Percentiles rank a stretch among this genome's conserved stretches.
Conservation (phyloP, 2,888 invertebrate species). For the Busseola fusca region DNA sequence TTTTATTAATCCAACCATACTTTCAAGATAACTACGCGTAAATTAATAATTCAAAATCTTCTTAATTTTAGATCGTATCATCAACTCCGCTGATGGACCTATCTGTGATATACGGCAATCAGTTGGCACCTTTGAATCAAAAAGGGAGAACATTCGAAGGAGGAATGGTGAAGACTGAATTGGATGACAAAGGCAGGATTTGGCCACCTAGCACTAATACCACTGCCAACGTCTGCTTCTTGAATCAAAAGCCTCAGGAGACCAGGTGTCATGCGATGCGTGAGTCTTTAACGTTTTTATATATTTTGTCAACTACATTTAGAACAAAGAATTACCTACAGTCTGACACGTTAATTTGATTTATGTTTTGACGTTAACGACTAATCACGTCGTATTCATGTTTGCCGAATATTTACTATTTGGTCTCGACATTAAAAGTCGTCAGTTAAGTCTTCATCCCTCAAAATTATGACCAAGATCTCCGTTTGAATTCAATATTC, state of each 20-base stretch:
- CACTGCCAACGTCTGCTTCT: constrained; percentile 59
- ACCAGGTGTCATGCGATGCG: constrained; percentile 68
- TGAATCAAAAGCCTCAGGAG: constrained; percentile 66
- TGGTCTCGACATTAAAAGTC: neutral
- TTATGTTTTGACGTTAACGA: too few species aligned
- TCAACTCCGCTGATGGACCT: constrained; percentile 69
- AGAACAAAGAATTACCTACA: neutral
- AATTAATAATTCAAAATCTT: neutral
- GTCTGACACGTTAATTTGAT: neutral
- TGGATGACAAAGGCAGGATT: constrained; percentile 67
- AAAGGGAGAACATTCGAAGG: constrained; percentile 64
- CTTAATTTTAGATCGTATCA: constrained; percentile 64
- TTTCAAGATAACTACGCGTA: neutral
- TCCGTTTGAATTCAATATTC: too few species aligned
- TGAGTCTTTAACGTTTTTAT: constrained; percentile 51
- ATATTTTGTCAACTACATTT: neutral
- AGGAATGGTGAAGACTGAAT: constrained; percentile 70
- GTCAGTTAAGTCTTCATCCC: too few species aligned
- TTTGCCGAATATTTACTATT: too few species aligned
- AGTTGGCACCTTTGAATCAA: constrained; percentile 38
- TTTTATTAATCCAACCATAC: neutral
- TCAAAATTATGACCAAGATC: neutral
- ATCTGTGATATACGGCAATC: constrained; percentile 67
- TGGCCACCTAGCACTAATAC: constrained; percentile 71
- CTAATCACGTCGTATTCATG: too few species aligned